phyloP scores from a whole-genome alignment of 2,888 invertebrate species.

The Villa cingulata region DNA sequence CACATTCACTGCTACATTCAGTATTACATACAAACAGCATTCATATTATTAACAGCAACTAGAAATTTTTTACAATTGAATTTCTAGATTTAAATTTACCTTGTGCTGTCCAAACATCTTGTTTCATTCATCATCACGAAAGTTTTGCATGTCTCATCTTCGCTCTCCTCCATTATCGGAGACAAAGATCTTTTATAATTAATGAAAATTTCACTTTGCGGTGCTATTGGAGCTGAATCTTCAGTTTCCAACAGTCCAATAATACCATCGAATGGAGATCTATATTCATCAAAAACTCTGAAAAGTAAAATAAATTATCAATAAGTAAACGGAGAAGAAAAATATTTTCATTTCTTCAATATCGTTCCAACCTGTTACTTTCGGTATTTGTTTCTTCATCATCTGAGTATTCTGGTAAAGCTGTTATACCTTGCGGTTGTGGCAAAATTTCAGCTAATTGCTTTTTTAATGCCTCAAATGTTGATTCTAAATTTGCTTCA shows the following conservation, averaged over 20 bases:
- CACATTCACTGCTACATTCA: conserved; percentile 15
- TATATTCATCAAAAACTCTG: conserved; percentile 15
- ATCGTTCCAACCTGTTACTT: conserved; percentile 10
- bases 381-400: conserved; percentile 14
- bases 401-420: conserved; percentile 15
- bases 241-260: conserved; percentile 11
- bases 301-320: background rate
- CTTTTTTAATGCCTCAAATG: conserved; percentile 16
- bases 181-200: conserved; percentile 19
- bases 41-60: background rate
- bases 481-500: conserved; percentile 14
- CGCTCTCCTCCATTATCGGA: conserved; percentile 19
- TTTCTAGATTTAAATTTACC: conserved; percentile 8
- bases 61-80: background rate
- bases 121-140: conserved; percentile 19
- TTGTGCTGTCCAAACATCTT: conserved; percentile 18
- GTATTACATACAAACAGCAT: background rate
- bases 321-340: background rate
- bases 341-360: too few relatives aligned
- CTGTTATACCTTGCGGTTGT: conserved; percentile 13
- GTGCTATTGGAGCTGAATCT: conserved; percentile 5
- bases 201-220: conserved; percentile 17
- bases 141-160: conserved; percentile 19
- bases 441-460: conserved; percentile 18
- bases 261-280: conserved; percentile 14